phyloP scores from a whole-genome alignment of 2,797 vertebrate genomes.

The Tiaroga cobitis region DNA sequence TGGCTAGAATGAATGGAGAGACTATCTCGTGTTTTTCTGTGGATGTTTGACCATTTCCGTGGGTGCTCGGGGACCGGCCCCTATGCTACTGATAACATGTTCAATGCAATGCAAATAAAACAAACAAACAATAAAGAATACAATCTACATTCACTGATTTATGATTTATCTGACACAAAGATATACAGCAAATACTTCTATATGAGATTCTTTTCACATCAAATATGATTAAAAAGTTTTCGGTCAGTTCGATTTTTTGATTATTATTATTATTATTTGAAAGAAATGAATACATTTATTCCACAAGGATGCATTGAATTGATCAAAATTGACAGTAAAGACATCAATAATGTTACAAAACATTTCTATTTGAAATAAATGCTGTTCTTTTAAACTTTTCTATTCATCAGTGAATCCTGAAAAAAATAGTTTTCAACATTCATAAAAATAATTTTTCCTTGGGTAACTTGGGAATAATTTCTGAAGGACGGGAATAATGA shows the following conservation, averaged over 20 bases:
- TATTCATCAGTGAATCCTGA: not conserved
- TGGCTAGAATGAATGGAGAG: too few relatives aligned
- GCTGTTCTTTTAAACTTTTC: not conserved
- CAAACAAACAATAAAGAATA: not conserved
- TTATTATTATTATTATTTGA: not conserved
- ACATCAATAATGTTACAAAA: not conserved
- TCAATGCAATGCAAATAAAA: too few relatives aligned
- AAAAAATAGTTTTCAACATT: not conserved
- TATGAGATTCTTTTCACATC: not conserved
- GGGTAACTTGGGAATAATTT: not conserved
- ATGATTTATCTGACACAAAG: not conserved
- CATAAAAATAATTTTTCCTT: not conserved
- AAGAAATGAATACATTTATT: not conserved
- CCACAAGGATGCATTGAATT: too few relatives aligned
- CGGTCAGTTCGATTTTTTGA: not conserved
- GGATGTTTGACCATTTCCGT: too few relatives aligned
- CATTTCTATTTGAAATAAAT: not conserved
- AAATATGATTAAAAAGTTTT: not conserved
- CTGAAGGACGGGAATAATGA: not conserved
- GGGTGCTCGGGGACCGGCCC: too few relatives aligned
- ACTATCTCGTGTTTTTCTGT: too few relatives aligned
- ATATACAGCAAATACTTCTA: not conserved
- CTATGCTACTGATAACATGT: not conserved
- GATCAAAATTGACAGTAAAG: not conserved
- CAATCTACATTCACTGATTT: not conserved